Conservation (phyloP, 2,113 vertebrate species). For the Tor tambroides region DNA sequence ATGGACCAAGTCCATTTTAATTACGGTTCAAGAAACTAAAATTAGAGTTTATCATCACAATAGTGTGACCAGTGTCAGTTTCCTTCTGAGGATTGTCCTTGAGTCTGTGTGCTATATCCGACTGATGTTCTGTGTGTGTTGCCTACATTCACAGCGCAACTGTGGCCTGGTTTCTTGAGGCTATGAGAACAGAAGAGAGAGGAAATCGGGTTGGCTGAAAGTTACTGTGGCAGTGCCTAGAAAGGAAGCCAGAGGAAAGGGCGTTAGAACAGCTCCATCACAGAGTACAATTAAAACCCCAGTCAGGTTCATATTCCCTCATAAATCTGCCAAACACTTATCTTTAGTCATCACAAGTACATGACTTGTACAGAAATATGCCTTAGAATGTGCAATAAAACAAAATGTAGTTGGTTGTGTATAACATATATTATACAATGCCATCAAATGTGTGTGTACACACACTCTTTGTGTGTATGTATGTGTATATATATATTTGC, state of each 20-base stretch:
- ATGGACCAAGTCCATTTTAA: neutral
- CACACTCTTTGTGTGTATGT: too few species aligned
- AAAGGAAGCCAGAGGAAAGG: constrained; percentile 75
- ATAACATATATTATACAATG: neutral
- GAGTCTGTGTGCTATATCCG: constrained; percentile 25
- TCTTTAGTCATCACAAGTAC: neutral
- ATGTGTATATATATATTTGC: too few species aligned
- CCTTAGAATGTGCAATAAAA: neutral
- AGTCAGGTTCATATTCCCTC: constrained; percentile 51
- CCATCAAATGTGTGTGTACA: neutral
- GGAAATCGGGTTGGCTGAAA: constrained; percentile 67
- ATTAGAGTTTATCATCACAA: neutral
- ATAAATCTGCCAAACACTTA: neutral
- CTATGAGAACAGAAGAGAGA: constrained; percentile 59
- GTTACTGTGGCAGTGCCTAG: constrained; percentile 66
- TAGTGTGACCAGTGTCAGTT: neutral
- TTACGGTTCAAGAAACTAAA: neutral
- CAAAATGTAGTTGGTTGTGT: neutral
- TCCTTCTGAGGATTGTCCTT: neutral
- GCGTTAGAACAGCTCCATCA: constrained; percentile 60
- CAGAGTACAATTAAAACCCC: constrained; percentile 61
- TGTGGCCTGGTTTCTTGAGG: constrained; percentile 49
- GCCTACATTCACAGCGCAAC: constrained; percentile 15
- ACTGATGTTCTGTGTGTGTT: constrained; percentile 13
- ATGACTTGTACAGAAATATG: neutral